Evolutionary conservation across 2,888 invertebrate species (phyloP), one percentile per base, ranked within the genome.

Genomic region (Cryptus armator): DNA sequence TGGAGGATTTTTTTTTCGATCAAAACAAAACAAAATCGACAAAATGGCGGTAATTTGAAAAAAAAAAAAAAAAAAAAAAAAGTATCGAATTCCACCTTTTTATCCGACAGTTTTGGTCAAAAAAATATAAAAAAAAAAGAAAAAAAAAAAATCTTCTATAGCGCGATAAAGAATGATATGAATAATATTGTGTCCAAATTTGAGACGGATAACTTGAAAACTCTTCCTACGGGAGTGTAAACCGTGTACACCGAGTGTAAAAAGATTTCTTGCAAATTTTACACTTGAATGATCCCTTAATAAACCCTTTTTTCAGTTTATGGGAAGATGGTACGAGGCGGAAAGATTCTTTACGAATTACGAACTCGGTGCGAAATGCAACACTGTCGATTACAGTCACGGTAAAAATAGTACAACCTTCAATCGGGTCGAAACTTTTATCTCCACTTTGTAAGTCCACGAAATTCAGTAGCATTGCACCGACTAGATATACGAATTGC

Each of bases 251-350:
- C 24, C 24, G 24, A 24, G 24, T 24, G 24, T 24, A 24, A 24
- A 24, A 24, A 1, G 24, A 24, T 24, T 24, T 24, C 3, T 3
- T 24, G 24, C 1, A 24, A 24, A 24, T 24, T 24, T 3, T 24
- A 24, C 24, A 24, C 1, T 2, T 2, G 16, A 53, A 19, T 16
- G 9, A 19, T 19, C 16, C 16, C 16, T 53, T 19, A 19, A 19
- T 16, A 9, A 16, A 51, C 1, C 19, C 53, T 43, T 16, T 78
- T 94, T 94, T 76, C 94, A 97, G 97, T 97, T 96, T 90, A 90
- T 96, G 90, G 97, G 97, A 53, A 95, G 95, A 89, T 97, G 97
- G 97, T 97, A 96, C 90, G 97, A 97, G 92, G 95, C 95, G 10
- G 96, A 96, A 88, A 96, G 96, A 89, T 97, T 97, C 93, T 97